Evolutionary conservation across 2,797 vertebrate genomes (phyloP).

Genomic region (Urocyon cinereoargenteus): DNA sequence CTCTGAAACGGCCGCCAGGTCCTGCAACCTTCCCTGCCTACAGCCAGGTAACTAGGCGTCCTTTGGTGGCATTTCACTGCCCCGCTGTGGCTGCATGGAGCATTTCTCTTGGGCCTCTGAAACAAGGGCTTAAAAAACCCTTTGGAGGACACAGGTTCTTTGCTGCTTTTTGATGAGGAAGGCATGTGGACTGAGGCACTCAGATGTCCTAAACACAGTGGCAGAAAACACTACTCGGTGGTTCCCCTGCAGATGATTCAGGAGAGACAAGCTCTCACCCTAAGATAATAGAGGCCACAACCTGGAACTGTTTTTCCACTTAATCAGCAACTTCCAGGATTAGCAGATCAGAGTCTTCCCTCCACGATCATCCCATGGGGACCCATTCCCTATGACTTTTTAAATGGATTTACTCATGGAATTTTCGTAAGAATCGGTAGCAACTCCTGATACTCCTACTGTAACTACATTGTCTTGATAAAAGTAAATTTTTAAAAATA

Average conservation of each 20-base stretch:
- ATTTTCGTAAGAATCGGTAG: neutral
- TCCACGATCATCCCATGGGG: neutral
- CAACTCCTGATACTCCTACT: neutral
- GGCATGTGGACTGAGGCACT: neutral
- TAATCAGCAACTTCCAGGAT: neutral
- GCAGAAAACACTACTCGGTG: neutral
- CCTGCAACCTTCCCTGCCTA: neutral
- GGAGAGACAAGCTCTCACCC: neutral
- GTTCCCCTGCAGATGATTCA: neutral
- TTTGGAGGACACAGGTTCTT: neutral
- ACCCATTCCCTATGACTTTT: neutral
- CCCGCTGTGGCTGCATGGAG: neutral
- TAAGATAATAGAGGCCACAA: neutral
- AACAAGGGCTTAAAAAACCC: neutral
- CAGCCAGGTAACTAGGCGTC: neutral
- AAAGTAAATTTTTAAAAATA: conserved; percentile 49
- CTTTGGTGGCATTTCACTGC: neutral
- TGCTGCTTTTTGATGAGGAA: neutral
- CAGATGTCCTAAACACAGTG: neutral
- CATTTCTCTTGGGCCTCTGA: neutral
- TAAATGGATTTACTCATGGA: neutral
- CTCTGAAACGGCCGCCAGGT: rapidly evolving
- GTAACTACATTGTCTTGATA: neutral
- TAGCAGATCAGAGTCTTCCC: neutral
- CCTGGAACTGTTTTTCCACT: neutral